phyloP scores from a whole-genome alignment of 2,888 invertebrate genomes.

The Caenorhabditis zanzibari region DNA sequence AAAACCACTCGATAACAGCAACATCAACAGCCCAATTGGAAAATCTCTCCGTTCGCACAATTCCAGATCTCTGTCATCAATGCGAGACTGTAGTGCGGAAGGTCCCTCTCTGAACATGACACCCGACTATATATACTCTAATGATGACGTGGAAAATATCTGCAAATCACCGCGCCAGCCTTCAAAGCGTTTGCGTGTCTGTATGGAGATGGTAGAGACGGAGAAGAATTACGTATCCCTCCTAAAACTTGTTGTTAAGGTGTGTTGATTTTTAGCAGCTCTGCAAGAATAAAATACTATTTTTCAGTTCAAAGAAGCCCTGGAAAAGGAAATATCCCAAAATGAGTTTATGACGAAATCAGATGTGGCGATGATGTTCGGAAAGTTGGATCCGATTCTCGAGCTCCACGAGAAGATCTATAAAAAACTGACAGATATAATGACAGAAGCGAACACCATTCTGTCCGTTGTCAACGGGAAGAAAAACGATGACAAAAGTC shows the following conservation, averaged over 20 bases:
- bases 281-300: not conserved
- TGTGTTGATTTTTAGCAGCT: conserved; percentile 72
- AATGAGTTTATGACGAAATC: conserved; percentile 86
- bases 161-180: conserved; percentile 69
- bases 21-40: conserved; percentile 46
- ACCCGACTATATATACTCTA: conserved; percentile 73
- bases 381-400: conserved; percentile 89
- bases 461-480: conserved; percentile 35
- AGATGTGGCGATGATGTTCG: conserved; percentile 74
- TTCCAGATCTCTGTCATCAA: conserved; percentile 59
- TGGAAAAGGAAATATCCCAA: conserved; percentile 92
- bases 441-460: conserved; percentile 88
- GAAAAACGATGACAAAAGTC: conserved; percentile 59
- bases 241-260: conserved; percentile 93
- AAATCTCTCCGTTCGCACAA: conserved; percentile 52
- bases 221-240: conserved; percentile 98
- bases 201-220: conserved; percentile 94
- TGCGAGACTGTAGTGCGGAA: conserved; percentile 63
- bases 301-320: conserved; percentile 91
- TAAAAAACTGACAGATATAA: conserved; percentile 86
- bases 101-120: conserved; percentile 65
- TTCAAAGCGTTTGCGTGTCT: conserved; percentile 88
- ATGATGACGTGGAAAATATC: conserved; percentile 71
- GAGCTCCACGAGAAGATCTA: conserved; percentile 90
- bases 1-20: conserved; percentile 49